Conservation (phyloP, 2,797 vertebrate genomes). For the Miichthys miiuy region DNA sequence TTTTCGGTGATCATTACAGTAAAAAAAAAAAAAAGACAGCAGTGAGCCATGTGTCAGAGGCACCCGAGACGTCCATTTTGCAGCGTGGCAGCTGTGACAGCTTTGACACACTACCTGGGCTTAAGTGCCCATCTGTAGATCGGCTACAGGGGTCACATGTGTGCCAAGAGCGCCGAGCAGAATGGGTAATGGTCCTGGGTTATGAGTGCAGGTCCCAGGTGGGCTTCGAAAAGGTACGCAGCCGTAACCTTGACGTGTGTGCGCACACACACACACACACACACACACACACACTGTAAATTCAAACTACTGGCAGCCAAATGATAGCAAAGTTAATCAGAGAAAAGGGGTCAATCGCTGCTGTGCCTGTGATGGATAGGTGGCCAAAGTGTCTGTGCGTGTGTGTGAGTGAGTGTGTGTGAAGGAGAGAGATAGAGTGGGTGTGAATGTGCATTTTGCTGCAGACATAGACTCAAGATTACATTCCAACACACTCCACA, state of each 20-base stretch:
- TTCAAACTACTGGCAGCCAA: slow-evolving; percentile 62
- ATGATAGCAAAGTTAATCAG: slow-evolving; percentile 78
- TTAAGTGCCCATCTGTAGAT: slow-evolving; percentile 71
- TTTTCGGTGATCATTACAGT: slow-evolving; percentile 23
- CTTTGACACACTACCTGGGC: slow-evolving; percentile 66
- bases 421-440: background rate
- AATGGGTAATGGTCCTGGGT: slow-evolving; percentile 67
- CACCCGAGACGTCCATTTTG: slow-evolving; percentile 58
- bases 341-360: slow-evolving; percentile 72
- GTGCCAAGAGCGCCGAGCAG: slow-evolving; percentile 56
- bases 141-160: slow-evolving; percentile 66
- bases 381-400: slow-evolving; percentile 33
- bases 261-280: slow-evolving; percentile 16
- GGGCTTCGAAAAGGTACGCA: slow-evolving; percentile 52
- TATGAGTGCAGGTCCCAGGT: slow-evolving; percentile 72
- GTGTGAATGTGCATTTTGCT: slow-evolving; percentile 42
- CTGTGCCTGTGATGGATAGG: slow-evolving; percentile 65
- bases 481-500: slow-evolving; percentile 37
- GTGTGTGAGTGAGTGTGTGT: slow-evolving; percentile 3
- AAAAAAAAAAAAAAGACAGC: slow-evolving; percentile 6
- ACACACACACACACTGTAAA: slow-evolving; percentile 56
- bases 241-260: slow-evolving; percentile 64
- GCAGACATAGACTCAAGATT: slow-evolving; percentile 39
- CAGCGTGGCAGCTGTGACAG: slow-evolving; percentile 64
- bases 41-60: slow-evolving; percentile 39